Evolutionary conservation across 2,113 vertebrate genomes (phyloP), one percentile per base, ranked within the genome.

Genomic region (Mobula birostris): DNA sequence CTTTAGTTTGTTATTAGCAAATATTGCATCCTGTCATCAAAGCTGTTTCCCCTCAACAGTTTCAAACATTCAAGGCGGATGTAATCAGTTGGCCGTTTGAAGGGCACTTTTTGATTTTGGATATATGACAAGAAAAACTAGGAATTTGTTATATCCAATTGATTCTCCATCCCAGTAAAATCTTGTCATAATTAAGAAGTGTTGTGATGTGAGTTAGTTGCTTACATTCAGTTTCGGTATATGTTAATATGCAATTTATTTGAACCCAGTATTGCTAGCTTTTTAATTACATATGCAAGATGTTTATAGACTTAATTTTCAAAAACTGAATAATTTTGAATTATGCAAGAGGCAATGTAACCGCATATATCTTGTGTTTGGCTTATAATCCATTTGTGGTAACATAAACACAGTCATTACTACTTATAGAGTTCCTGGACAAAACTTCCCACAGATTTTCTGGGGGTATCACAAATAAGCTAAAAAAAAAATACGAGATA

Each of bases 21-120:
- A 74, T 76, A 74, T 76, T 93, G 32, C n/a, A 93, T 56, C 48
- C 68, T 76, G 70, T 74, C 91, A 93, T 74, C 91, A 93, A 74
- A 93, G 36, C 36, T 87, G 36, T 58, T 19, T 58, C 5, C 32
- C 24, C 87, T 68, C 32, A 24, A 74, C 70, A 93, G 36, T 93
- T 15, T 48, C 40, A 29, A 74, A n/a, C 91, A 93, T 32, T 27
- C 70, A 93, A 70, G 29, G 19, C 91, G n/a, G 32, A 40, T 93
- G 40, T 48, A 92, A 36, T 92, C 14, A 92, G 24, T 36, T 48
- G 8, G 36, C 7, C 36, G 27, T 8, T 48, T 68, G 14, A 91
- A 66, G 72, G 21, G 40, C 48, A 11, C 66, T 40, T 36, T 74
- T 40, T 92, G 27, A 92, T 92, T 66, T 92, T 72, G 68, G 83